phyloP scores from a whole-genome alignment of 2,113 vertebrate genomes.

The Pedetes capensis region DNA sequence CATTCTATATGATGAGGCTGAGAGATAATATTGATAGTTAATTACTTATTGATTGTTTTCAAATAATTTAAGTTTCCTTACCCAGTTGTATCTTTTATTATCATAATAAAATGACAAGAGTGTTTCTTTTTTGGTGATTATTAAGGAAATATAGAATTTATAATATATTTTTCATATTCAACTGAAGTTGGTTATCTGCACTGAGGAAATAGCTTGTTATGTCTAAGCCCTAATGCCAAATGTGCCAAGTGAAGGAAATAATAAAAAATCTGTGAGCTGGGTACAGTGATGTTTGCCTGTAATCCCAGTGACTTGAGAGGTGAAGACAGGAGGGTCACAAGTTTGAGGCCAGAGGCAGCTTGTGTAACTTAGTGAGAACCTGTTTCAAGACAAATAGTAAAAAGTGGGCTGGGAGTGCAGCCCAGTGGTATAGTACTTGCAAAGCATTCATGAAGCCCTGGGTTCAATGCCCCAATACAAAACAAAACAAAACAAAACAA shows the following conservation, averaged over 20 bases:
- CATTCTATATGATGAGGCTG: not conserved
- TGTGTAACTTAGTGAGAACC: no score
- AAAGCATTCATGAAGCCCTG: no score
- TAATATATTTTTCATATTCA: conserved; percentile 19
- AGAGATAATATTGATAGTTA: not conserved
- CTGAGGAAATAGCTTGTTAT: not conserved
- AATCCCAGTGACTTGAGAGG: no score
- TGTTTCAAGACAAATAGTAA: no score
- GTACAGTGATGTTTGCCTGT: no score
- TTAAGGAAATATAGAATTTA: conserved; percentile 29
- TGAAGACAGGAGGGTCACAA: no score
- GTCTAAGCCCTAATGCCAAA: accelerated
- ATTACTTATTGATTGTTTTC: conserved; percentile 9
- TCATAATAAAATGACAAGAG: not conserved
- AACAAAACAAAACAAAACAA: no score
- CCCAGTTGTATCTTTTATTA: not conserved
- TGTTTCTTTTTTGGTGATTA: not conserved
- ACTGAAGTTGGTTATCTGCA: not conserved
- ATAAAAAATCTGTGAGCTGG: not conserved
- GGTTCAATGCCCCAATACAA: no score
- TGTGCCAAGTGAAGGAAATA: not conserved
- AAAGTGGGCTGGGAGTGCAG: no score
- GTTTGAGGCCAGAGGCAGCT: no score
- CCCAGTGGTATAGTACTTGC: no score
- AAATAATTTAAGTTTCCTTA: not conserved